Conservation (phyloP, 53 echinoderm and acorn worm species). For the Crossaster papposus region DNA sequence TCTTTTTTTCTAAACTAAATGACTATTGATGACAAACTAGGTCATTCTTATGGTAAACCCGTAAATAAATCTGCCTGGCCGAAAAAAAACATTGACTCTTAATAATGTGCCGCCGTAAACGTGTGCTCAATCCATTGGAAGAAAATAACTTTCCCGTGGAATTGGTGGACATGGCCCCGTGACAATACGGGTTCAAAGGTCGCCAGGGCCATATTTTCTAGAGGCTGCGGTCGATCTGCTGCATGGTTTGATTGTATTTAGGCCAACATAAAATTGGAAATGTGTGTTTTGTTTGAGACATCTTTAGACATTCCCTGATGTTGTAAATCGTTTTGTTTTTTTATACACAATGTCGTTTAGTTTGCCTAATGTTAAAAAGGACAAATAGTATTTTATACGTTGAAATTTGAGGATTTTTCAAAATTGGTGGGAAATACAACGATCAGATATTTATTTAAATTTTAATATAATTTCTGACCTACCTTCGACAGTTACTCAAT, state of each 20-base stretch:
- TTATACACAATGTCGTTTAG: too few species aligned
- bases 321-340: too few species aligned
- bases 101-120: neutral
- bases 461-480: neutral
- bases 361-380: too few species aligned
- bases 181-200: slow-evolving; percentile 39
- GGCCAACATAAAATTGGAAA: too few species aligned
- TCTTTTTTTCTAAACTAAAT: neutral
- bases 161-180: neutral
- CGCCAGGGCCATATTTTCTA: neutral
- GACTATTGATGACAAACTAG: neutral
- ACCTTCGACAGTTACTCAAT: neutral
- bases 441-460: neutral
- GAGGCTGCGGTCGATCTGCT: neutral
- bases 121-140: neutral
- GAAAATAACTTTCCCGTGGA: neutral
- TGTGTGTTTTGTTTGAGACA: too few species aligned
- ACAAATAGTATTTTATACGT: too few species aligned
- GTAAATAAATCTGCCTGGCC: neutral
- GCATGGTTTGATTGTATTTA: neutral
- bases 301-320: too few species aligned
- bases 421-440: too few species aligned
- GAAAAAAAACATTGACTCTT: neutral
- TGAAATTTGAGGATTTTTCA: too few species aligned
- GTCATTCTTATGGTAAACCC: neutral